Evolutionary conservation across 1,140 invertebrate species (phyloP).

Genomic region (Penaeus chinensis): DNA sequence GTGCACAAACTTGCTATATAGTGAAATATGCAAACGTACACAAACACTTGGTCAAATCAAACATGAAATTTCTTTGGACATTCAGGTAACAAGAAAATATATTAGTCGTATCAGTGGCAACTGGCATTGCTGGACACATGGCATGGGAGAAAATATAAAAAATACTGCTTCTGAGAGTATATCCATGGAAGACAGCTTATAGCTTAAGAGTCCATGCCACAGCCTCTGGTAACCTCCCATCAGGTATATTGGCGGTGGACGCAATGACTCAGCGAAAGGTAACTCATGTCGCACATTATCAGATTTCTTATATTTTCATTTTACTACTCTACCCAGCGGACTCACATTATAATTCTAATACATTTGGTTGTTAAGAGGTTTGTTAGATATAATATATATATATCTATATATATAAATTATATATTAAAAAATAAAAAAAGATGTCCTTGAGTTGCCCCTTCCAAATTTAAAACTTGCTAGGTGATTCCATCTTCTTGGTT

Average conservation of each 20-base stretch:
- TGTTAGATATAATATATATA: slow-evolving; percentile 25
- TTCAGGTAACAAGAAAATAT: slow-evolving; percentile 47
- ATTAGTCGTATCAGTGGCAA: slow-evolving; percentile 40
- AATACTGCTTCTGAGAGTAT: slow-evolving; percentile 55
- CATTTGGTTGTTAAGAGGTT: slow-evolving; percentile 48
- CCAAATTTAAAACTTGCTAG: slow-evolving; percentile 21
- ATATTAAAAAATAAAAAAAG: slow-evolving; percentile 30
- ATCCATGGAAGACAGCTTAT: slow-evolving; percentile 57
- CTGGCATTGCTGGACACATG: slow-evolving; percentile 39
- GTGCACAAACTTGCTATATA: slow-evolving; percentile 56
- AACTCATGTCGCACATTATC: slow-evolving; percentile 45
- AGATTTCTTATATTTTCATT: slow-evolving; percentile 7
- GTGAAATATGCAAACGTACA: slow-evolving; percentile 56
- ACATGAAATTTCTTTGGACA: slow-evolving; percentile 38
- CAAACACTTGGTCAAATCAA: slow-evolving; percentile 19
- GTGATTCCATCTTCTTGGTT: slow-evolving; percentile 26
- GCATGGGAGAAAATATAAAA: slow-evolving; percentile 50
- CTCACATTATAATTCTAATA: slow-evolving; percentile 28
- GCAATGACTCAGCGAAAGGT: slow-evolving; percentile 54
- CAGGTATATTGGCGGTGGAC: slow-evolving; percentile 55
- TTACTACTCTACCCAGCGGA: slow-evolving; percentile 49
- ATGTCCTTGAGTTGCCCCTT: slow-evolving; percentile 20
- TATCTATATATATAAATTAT: slow-evolving; percentile 27
- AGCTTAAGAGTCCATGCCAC: slow-evolving; percentile 38
- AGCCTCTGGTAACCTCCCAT: slow-evolving; percentile 51